A percentile compares a stretch with the other conserved stretches of the same genome.
These are phyloP conservation scores for Parnassius mnemosyne DNA, from an alignment of 2,888 invertebrate species.

Conservation along the genomic window DNA sequence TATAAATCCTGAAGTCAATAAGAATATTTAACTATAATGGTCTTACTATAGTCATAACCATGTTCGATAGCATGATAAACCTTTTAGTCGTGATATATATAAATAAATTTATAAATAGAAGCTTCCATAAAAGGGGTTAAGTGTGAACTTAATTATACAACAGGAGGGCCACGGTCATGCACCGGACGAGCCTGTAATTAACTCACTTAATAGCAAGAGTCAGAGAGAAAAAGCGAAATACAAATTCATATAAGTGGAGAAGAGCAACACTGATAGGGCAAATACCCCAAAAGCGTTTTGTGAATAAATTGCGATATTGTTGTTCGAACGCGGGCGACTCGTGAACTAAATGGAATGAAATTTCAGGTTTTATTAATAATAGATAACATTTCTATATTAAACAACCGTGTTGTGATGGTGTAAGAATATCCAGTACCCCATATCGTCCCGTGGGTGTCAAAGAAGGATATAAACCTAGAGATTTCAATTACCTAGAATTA, in stretches of 20 bases:
- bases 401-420: too few relatives aligned
- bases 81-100: constrained; percentile 11
- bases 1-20: too few relatives aligned
- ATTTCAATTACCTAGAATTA: too few relatives aligned
- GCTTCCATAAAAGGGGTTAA: constrained; percentile 34
- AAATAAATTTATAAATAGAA: constrained; percentile 1
- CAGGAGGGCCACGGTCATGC: constrained; percentile 27
- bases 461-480: too few relatives aligned
- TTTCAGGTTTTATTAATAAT: neutral
- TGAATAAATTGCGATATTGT: constrained; percentile 20
- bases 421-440: too few relatives aligned
- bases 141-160: constrained; percentile 35
- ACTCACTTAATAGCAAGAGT: constrained; percentile 17
- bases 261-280: neutral
- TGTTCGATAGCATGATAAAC: too few relatives aligned
- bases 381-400: too few relatives aligned
- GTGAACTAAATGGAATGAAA: constrained; percentile 4
- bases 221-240: constrained; percentile 2
- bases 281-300: constrained; percentile 18
- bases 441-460: too few relatives aligned
- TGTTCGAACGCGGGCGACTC: neutral
- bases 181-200: constrained; percentile 23
- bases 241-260: neutral
- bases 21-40: too few relatives aligned
- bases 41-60: too few relatives aligned